Evolutionary conservation across 2,797 vertebrate species (phyloP).

Genomic region (Leucoraja ocellata): DNA sequence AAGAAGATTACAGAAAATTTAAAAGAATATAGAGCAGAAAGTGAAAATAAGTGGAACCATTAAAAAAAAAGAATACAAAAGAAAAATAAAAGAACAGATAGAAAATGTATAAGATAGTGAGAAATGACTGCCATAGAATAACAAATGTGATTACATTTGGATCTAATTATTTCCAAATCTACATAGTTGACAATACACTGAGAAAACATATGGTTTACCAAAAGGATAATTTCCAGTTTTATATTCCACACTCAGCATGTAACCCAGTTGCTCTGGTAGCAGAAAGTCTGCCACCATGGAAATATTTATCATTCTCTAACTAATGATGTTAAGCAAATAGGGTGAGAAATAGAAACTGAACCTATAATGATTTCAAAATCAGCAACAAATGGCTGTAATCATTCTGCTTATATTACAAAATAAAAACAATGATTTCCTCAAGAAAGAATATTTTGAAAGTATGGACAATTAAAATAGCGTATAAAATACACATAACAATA

Average conservation of each 20-base stretch:
- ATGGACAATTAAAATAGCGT: neutral
- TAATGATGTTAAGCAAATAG: conserved; percentile 32
- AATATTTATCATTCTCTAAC: conserved; percentile 32
- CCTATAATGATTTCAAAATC: neutral
- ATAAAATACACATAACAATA: no score
- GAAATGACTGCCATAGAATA: neutral
- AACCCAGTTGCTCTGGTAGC: neutral
- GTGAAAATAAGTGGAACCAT: neutral
- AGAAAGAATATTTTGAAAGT: neutral
- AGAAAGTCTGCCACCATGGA: conserved; percentile 28
- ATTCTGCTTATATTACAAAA: neutral
- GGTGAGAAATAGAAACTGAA: conserved; percentile 2
- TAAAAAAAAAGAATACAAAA: neutral
- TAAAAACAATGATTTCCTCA: neutral
- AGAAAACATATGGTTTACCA: conserved; percentile 26
- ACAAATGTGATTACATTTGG: neutral
- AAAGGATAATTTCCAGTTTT: conserved; percentile 18
- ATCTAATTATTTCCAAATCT: neutral
- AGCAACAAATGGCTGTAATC: neutral
- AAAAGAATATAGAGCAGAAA: neutral
- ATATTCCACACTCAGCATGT: conserved; percentile 27
- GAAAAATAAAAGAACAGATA: neutral
- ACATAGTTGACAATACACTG: neutral
- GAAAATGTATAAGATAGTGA: neutral
- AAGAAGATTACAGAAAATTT: neutral